Conservation (phyloP, 2,113 vertebrate species). For the Hippopotamus amphibius region DNA sequence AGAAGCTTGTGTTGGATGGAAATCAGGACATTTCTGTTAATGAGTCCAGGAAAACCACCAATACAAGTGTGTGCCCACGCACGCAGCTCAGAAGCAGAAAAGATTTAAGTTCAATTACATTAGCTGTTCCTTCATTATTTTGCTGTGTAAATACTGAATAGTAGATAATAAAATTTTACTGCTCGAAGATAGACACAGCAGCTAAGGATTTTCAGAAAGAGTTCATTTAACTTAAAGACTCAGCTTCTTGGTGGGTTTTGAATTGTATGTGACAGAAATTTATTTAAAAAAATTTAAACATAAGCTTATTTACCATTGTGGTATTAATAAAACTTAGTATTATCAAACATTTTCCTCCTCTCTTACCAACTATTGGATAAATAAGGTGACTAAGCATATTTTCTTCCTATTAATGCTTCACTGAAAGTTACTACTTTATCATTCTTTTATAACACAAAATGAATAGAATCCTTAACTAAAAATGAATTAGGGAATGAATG, state of each 20-base stretch:
- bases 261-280: neutral
- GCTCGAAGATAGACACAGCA: neutral
- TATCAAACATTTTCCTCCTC: neutral
- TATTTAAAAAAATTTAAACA: neutral
- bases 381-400: conserved; percentile 1
- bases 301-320: neutral
- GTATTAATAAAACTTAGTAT: neutral
- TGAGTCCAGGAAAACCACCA: neutral
- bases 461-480: neutral
- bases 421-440: conserved; percentile 21
- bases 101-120: neutral
- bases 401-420: neutral
- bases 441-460: neutral
- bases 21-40: neutral
- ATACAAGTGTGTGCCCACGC: neutral
- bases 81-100: neutral
- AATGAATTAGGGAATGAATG: neutral
- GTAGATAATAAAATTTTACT: neutral
- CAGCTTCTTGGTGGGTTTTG: neutral
- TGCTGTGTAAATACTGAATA: neutral
- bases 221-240: neutral
- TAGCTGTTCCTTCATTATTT: neutral
- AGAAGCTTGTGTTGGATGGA: neutral
- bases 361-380: neutral
- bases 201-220: neutral